phyloP scores from a whole-genome alignment of 2,113 vertebrate genomes.

The Eonycteris spelaea region DNA sequence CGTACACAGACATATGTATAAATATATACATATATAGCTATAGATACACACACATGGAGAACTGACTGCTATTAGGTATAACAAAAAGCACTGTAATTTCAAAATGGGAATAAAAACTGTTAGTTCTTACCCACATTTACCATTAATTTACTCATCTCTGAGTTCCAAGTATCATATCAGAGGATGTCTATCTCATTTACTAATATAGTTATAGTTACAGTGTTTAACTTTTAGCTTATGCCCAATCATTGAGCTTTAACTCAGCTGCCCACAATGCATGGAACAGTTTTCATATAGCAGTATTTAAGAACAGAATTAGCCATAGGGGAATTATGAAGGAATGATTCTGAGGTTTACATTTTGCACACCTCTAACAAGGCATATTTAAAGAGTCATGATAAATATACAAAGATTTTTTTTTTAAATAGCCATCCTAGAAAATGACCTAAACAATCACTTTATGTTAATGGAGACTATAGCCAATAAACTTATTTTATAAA shows the following conservation, averaged over 20 bases:
- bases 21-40: background rate
- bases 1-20: background rate
- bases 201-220: background rate
- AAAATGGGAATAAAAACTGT: background rate
- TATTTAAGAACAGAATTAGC: background rate
- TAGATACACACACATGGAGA: background rate
- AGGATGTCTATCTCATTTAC: background rate
- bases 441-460: background rate
- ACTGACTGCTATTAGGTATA: background rate
- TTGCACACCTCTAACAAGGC: background rate
- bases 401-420: background rate
- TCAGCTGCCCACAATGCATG: background rate
- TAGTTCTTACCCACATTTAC: background rate
- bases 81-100: background rate
- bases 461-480: background rate
- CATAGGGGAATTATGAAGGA: background rate
- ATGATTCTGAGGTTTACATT: background rate
- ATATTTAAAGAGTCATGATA: background rate
- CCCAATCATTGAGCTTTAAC: background rate
- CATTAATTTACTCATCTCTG: background rate
- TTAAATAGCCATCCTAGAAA: background rate
- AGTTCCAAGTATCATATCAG: background rate
- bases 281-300: background rate
- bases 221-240: background rate
- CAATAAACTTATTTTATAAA: background rate